Percentiles rank a stretch among this genome's conserved stretches.
Evolutionary conservation across 1,140 invertebrate species (phyloP).

Genomic region (Calephelis nemesis): DNA sequence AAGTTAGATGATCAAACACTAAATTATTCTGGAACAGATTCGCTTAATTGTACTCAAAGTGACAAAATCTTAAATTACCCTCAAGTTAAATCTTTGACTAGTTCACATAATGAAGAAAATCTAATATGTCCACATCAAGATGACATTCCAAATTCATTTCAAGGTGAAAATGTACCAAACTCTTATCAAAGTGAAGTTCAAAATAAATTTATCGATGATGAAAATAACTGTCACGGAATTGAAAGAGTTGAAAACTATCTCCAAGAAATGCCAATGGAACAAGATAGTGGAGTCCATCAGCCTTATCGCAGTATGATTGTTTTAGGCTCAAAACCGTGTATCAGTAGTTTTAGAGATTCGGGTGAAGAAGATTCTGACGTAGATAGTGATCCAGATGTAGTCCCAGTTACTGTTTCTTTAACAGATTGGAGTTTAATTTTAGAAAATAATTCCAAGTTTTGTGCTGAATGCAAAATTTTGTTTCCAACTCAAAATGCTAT

Average conservation of each 20-base stretch:
- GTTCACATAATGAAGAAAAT: not conserved
- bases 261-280: not conserved
- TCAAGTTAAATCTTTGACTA: not conserved
- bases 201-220: not conserved
- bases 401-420: conserved; percentile 30
- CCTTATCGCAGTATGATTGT: conserved; percentile 39
- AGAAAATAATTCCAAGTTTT: conserved; percentile 37
- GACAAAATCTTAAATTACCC: not conserved
- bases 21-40: no score
- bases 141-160: not conserved
- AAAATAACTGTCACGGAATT: not conserved
- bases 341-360: not conserved
- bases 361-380: not conserved
- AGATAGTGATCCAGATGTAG: conserved; percentile 22
- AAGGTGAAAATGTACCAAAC: not conserved
- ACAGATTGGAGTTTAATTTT: conserved; percentile 40
- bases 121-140: no score
- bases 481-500: conserved; percentile 50
- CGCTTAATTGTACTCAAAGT: not conserved
- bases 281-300: not conserved
- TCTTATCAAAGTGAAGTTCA: not conserved
- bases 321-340: conserved; percentile 42
- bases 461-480: conserved; percentile 41
- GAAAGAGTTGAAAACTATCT: not conserved
- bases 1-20: no score